Conservation (phyloP, 2,888 invertebrate species). For the Platycheirus rosarum region DNA sequence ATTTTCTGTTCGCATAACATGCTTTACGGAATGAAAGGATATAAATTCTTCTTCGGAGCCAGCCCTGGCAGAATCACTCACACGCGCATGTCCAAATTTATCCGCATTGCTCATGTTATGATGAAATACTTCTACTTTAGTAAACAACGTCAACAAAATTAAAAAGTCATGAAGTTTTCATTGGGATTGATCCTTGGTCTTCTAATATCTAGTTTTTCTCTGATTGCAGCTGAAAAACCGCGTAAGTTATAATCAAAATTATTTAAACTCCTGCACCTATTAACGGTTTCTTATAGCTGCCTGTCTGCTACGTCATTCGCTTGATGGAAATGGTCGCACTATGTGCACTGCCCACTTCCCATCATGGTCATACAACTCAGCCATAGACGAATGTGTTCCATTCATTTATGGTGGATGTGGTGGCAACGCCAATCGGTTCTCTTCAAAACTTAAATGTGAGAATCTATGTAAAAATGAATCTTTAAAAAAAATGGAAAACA, state of each 20-base stretch:
- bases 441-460: conserved; percentile 65
- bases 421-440: conserved; percentile 77
- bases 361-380: conserved; percentile 75
- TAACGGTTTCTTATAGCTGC: conserved; percentile 61
- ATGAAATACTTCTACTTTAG: too few relatives aligned
- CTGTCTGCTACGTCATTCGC: conserved; percentile 74
- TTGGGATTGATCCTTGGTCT: not conserved
- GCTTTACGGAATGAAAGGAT: too few relatives aligned
- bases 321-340: conserved; percentile 67
- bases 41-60: too few relatives aligned
- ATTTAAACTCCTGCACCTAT: not conserved
- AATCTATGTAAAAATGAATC: conserved; percentile 73
- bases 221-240: not conserved
- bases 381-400: conserved; percentile 67
- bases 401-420: conserved; percentile 77
- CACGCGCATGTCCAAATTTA: too few relatives aligned
- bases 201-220: not conserved
- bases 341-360: conserved; percentile 77
- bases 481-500: conserved; percentile 4
- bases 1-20: too few relatives aligned
- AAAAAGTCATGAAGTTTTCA: not conserved
- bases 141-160: too few relatives aligned
- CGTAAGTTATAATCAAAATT: conserved; percentile 9
- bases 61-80: too few relatives aligned
- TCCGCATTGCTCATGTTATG: too few relatives aligned